Conservation (phyloP, 2,888 invertebrate species). For the Cephonodes hylas region DNA sequence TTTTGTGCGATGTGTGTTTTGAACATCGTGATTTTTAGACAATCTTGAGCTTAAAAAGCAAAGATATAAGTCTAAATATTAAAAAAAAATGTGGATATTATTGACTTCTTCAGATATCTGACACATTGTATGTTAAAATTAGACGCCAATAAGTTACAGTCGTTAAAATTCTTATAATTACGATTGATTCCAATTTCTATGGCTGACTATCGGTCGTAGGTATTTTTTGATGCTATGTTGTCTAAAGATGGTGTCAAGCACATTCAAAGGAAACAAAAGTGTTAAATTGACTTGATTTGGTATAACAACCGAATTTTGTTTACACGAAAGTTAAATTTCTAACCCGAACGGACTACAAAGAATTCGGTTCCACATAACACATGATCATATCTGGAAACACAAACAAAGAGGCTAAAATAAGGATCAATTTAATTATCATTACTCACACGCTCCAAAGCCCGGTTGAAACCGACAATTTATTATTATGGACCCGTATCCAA, state of each 20-base stretch:
- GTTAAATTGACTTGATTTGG: neutral
- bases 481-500: conserved; percentile 80
- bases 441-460: conserved; percentile 69
- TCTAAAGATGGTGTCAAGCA: neutral
- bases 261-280: neutral
- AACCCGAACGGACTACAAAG: neutral
- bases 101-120: too few relatives aligned
- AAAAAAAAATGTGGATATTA: too few relatives aligned
- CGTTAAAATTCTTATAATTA: too few relatives aligned
- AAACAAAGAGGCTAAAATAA: conserved; percentile 54
- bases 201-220: too few relatives aligned
- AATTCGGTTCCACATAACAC: conserved; percentile 13
- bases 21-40: too few relatives aligned
- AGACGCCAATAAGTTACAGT: too few relatives aligned
- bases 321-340: neutral
- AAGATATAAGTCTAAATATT: too few relatives aligned
- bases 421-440: conserved; percentile 78
- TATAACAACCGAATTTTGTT: conserved; percentile 8
- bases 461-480: conserved; percentile 79
- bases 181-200: too few relatives aligned
- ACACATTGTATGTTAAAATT: too few relatives aligned
- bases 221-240: neutral
- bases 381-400: conserved; percentile 17
- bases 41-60: too few relatives aligned
- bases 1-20: neutral